phyloP scores from a whole-genome alignment of 2,888 invertebrate genomes.

The Xestia rhomboidea region DNA sequence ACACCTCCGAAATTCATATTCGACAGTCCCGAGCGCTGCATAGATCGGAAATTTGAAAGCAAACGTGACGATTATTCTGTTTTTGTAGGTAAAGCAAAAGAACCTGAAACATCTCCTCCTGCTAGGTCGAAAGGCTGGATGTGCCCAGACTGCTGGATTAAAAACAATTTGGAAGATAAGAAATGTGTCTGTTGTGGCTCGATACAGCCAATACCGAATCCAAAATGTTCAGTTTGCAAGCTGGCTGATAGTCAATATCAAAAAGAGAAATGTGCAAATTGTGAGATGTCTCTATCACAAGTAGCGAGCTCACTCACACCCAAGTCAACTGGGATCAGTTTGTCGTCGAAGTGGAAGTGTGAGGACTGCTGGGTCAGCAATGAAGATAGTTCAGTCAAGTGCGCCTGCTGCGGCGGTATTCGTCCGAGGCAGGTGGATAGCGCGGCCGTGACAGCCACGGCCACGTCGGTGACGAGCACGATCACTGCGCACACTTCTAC shows the following conservation, averaged over 20 bases:
- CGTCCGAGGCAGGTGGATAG: slow-evolving; percentile 62
- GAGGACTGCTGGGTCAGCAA: slow-evolving; percentile 78
- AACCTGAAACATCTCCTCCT: slow-evolving; percentile 46
- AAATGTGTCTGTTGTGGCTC: slow-evolving; percentile 78
- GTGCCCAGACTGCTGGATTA: slow-evolving; percentile 76
- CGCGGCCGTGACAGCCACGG: not conserved
- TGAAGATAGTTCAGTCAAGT: slow-evolving; percentile 70
- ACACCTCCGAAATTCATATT: slow-evolving; percentile 74
- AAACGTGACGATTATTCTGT: slow-evolving; percentile 61
- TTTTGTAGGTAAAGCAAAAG: slow-evolving; percentile 66
- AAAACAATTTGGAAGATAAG: slow-evolving; percentile 71
- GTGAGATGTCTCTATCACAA: slow-evolving; percentile 67
- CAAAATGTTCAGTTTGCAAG: slow-evolving; percentile 75
- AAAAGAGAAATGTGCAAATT: slow-evolving; percentile 73
- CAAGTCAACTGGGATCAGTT: slow-evolving; percentile 42
- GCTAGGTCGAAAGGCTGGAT: slow-evolving; percentile 70
- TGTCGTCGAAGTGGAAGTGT: slow-evolving; percentile 77
- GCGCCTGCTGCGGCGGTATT: slow-evolving; percentile 74
- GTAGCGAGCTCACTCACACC: slow-evolving; percentile 23
- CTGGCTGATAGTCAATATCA: slow-evolving; percentile 64
- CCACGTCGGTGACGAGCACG: slow-evolving; percentile 8
- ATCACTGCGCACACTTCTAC: slow-evolving; percentile 6
- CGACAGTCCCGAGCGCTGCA: slow-evolving; percentile 74
- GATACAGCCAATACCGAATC: slow-evolving; percentile 61
- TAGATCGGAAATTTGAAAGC: slow-evolving; percentile 65